phyloP scores from a whole-genome alignment of 2,888 invertebrate genomes.

The Nasonovia ribisnigri region DNA sequence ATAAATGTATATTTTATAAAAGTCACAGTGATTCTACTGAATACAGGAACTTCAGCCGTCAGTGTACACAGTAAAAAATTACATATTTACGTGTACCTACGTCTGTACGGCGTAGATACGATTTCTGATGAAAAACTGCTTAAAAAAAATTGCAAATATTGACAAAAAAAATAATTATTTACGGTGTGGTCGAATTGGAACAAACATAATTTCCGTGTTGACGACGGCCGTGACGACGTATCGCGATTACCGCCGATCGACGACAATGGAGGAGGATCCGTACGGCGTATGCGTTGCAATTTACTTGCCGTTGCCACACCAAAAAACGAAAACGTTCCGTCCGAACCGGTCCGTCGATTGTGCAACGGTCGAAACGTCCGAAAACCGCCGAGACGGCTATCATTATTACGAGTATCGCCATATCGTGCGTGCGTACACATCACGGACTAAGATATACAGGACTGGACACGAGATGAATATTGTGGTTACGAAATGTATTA shows the following conservation, averaged over 20 bases:
- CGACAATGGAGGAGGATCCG: not conserved
- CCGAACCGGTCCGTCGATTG: conserved; percentile 28
- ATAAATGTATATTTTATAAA: too few relatives aligned
- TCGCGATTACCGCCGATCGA: not conserved
- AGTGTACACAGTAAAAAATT: not conserved
- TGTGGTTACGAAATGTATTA: too few relatives aligned
- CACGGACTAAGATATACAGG: too few relatives aligned
- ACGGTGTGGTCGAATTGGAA: not conserved
- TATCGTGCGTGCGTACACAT: conserved; percentile 2
- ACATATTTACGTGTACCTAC: too few relatives aligned
- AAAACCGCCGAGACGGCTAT: not conserved
- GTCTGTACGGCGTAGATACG: too few relatives aligned
- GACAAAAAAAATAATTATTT: too few relatives aligned
- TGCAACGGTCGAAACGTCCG: conserved; percentile 28
- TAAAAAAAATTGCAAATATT: not conserved
- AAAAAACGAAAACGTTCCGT: conserved; percentile 26
- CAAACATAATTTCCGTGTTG: not conserved
- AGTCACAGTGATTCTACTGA: too few relatives aligned
- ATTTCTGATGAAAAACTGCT: too few relatives aligned
- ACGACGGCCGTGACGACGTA: not conserved
- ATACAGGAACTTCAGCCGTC: too few relatives aligned
- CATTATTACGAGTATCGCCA: not conserved
- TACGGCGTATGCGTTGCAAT: not conserved
- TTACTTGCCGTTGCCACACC: not conserved
- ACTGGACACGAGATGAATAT: too few relatives aligned